Evolutionary conservation across 2,888 invertebrate species (phyloP), one percentile per base, ranked within the genome.

Genomic region (Vandiemenella viatica): DNA sequence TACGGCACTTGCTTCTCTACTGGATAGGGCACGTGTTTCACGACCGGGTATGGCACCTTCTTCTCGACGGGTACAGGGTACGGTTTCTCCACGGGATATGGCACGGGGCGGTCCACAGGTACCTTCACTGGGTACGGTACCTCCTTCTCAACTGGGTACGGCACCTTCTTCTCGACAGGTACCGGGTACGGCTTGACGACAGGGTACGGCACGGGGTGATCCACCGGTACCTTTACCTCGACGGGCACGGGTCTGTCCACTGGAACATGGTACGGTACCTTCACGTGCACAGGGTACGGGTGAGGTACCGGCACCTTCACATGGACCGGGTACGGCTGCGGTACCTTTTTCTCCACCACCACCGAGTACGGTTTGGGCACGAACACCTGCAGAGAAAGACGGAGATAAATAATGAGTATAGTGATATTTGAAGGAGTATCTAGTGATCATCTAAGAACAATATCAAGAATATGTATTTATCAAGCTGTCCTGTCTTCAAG

Each of bases 311-410:
- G 79, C 43, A 83, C 80, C 70, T 82, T 80, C 15, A 86, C 81
- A 16, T 73, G 71, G 17, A 71, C 69, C 56, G 82, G 82, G 60
- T 78, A 78, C 16, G 50, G 50, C 16, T 47, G 48, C 54, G 79
- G 81, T 45, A 85, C 79, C 62, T 76, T 77, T 70, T 80, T 85
- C 67, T 83, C 83, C 38, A 85, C 85, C 43, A 48, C 38, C 1
- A 53, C 53, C 32, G 53, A 45, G 46, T 53, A 53, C n/a, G 53
- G 53, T 57, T 78, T 77, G 38, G 80, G 80, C 53, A 84, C 77
- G 61, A 83, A 82, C 53, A 82, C 79, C 5, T 37, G n/a, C n/a
- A n/a, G n/a, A n/a, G n/a, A n/a, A n/a, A n/a, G n/a, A n/a, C 16
- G 21, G 46, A n/a, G n/a, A n/a, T n/a, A n/a, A n/a, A n/a, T n/a